Evolutionary conservation across 2,888 invertebrate genomes (phyloP).

Genomic region (Chrysomela aeneicollis): DNA sequence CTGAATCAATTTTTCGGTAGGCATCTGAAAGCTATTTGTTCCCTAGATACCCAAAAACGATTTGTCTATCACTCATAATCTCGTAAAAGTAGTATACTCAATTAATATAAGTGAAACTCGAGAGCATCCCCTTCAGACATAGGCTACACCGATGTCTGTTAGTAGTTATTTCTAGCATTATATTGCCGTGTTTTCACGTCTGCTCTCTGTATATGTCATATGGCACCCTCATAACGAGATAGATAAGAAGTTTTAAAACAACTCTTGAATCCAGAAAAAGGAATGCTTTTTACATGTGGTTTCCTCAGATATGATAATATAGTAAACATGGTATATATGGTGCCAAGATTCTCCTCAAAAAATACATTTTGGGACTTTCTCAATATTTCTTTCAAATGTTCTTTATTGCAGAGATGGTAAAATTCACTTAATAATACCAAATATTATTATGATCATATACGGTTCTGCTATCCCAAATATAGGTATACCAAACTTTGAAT

Average conservation of each 20-base stretch:
- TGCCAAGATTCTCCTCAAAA: too few species aligned
- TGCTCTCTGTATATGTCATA: slow-evolving; percentile 55
- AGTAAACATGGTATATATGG: too few species aligned
- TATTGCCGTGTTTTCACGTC: slow-evolving; percentile 34
- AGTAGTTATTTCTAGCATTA: not conserved
- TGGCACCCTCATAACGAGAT: slow-evolving; percentile 52
- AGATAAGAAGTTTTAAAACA: slow-evolving; percentile 53
- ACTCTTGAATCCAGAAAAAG: slow-evolving; percentile 46
- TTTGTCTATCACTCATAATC: slow-evolving; percentile 2
- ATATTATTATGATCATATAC: too few species aligned
- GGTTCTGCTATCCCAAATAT: too few species aligned
- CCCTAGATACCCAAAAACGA: not conserved
- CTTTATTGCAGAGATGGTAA: too few species aligned
- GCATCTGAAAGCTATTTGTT: not conserved
- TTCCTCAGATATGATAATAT: slow-evolving; percentile 24
- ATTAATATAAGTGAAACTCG: not conserved
- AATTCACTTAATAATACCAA: too few species aligned
- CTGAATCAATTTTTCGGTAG: not conserved
- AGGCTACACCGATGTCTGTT: not conserved
- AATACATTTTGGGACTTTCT: too few species aligned
- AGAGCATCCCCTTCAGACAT: not conserved
- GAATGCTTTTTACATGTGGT: slow-evolving; percentile 23
- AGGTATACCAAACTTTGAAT: too few species aligned
- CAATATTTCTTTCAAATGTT: too few species aligned
- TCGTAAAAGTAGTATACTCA: not conserved